Evolutionary conservation across 2,888 invertebrate species (phyloP).

Genomic region (Tipula lateralis): DNA sequence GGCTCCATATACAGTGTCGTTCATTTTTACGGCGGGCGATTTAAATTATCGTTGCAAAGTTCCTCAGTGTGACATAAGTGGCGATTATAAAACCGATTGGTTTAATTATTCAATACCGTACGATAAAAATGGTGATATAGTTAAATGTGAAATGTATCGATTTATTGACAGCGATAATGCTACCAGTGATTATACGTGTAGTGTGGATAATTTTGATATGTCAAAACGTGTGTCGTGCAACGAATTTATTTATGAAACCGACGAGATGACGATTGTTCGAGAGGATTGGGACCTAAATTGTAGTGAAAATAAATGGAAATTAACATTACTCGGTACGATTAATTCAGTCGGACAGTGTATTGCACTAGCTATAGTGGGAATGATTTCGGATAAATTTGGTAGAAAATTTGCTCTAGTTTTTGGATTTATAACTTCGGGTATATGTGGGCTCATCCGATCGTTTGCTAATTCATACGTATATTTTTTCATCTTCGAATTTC

Average conservation of each 20-base stretch:
- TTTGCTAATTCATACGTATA: conserved; percentile 64
- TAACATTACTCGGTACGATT: conserved; percentile 66
- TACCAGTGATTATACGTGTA: background rate
- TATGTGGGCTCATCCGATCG: conserved; percentile 54
- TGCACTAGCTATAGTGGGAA: conserved; percentile 58
- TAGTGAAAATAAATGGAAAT: conserved; percentile 55
- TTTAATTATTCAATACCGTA: background rate
- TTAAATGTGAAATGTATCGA: background rate
- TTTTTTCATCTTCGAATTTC: conserved; percentile 65
- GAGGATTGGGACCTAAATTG: conserved; percentile 50
- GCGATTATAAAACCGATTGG: background rate
- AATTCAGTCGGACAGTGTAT: conserved; percentile 72
- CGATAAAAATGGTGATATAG: background rate
- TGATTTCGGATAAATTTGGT: conserved; percentile 43
- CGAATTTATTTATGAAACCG: background rate
- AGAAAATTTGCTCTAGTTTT: conserved; percentile 44
- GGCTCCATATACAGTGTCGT: conserved; percentile 52
- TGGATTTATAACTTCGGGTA: conserved; percentile 42
- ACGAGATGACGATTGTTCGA: background rate
- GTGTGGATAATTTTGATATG: background rate
- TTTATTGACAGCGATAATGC: background rate
- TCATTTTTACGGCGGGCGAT: background rate
- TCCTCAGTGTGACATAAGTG: background rate
- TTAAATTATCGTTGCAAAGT: background rate
- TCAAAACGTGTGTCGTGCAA: background rate